Base-by-base conservation (phyloP, 2,113 vertebrate genomes). In the Datnioides undecimradiatus region DNA sequence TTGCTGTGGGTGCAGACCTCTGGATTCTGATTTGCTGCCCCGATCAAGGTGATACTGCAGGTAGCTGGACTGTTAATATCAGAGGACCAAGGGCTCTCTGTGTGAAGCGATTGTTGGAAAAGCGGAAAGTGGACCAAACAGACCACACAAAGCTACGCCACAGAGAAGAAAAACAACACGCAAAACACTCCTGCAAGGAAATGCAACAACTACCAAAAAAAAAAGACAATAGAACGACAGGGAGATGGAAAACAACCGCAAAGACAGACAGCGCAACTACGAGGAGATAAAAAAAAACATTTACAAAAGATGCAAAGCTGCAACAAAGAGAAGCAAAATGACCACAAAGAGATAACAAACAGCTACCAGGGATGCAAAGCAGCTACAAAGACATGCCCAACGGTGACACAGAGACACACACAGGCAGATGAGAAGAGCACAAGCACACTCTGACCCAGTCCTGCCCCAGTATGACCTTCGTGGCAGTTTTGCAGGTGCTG, bases 341-440 rank as follows among this genome's bases (percentile, higher is more conserved):
- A 6, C 13, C 27, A 29, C 27, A 54, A 7, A 54, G 13, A 6
- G 23, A 27, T 12, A 3, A 21, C 23, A 51, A 48, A 11, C 21
- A 10, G n/a, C 21, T 10, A n/a, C 11, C 23, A 51, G 27, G n/a
- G 43, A 21, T 21, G 21, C 46, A 48, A 48, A 48, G 3, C 4
- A 8, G 10, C 21, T n/a, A 10, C 46, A 48, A 48, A n/a, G 48
- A 23, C 21, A 23, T 23, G 9, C 19, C 2, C 9, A 48, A 48
- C 0, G n/a, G n/a, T n/a, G n/a, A n/a, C n/a, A n/a, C n/a, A n/a
- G n/a, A n/a, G n/a, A n/a, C 55, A 19, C 40, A 13, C 70, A 66
- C 73, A 63, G 63, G 59, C 31, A 27, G 33, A 49, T 27, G 45
- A 49, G 27, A 71, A 10, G 66, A 68, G 29, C 11, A 29, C 17